Conservation (phyloP, 1,140 invertebrate species). For the Gryllus bimaculatus region DNA sequence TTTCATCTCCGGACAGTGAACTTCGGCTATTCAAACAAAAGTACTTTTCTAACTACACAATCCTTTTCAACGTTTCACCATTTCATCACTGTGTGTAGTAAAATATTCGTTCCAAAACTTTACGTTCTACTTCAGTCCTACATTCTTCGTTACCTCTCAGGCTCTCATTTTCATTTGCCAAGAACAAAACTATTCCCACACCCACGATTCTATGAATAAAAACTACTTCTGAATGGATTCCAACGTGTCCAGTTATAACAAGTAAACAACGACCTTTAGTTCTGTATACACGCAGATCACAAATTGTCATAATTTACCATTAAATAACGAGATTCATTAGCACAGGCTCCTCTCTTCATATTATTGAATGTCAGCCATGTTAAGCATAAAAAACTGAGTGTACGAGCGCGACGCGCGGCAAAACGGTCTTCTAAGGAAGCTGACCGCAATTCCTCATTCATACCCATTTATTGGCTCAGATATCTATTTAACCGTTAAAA, state of each 20-base stretch:
- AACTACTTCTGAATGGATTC: background rate
- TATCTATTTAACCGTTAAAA: background rate
- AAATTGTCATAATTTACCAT: conserved; percentile 17
- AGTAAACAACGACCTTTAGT: background rate
- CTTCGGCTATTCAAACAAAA: too few species aligned
- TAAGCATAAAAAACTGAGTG: conserved; percentile 21
- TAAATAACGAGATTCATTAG: conserved; percentile 18
- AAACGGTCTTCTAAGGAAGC: conserved; percentile 14
- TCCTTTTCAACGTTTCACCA: too few species aligned
- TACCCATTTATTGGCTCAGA: background rate
- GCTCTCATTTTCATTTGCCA: background rate
- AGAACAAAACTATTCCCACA: background rate
- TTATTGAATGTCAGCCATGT: conserved; percentile 22
- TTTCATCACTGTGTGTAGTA: too few species aligned
- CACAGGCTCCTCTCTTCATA: conserved; percentile 15
- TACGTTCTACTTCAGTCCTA: background rate
- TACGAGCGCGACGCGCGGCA: conserved; percentile 18
- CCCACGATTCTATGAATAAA: conserved; percentile 8
- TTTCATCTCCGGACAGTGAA: too few species aligned
- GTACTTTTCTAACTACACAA: too few species aligned
- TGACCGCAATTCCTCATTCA: background rate
- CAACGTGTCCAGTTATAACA: background rate
- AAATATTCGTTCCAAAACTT: too few species aligned
- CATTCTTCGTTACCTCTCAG: conserved; percentile 8
- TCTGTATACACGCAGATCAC: background rate